phyloP scores from a whole-genome alignment of 2,888 invertebrate genomes.

The Vesta saturnalis region DNA sequence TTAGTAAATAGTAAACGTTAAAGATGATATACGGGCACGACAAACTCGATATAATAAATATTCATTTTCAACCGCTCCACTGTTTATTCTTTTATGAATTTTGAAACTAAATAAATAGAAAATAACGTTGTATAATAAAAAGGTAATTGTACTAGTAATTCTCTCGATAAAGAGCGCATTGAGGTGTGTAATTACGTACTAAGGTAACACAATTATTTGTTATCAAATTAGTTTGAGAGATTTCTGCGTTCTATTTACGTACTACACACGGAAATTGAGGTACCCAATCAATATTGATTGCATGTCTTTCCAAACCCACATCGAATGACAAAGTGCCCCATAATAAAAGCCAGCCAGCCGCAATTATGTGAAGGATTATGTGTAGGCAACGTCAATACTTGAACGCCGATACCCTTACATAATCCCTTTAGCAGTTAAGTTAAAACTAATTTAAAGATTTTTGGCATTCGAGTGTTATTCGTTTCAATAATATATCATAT shows the following conservation, averaged over 20 bases:
- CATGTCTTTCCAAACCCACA: slow-evolving; percentile 20
- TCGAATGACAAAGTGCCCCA: slow-evolving; percentile 21
- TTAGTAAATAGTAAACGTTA: no score
- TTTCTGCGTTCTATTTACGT: slow-evolving; percentile 15
- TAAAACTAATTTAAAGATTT: slow-evolving; percentile 1
- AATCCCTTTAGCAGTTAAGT: not conserved
- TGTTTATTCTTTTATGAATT: no score
- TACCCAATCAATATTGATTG: slow-evolving; percentile 32
- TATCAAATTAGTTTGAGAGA: slow-evolving; percentile 1
- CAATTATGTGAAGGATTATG: slow-evolving; percentile 18
- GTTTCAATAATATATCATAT: no score
- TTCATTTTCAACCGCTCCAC: no score
- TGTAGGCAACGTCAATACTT: not conserved
- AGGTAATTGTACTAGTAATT: no score
- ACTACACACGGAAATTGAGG: slow-evolving; percentile 28
- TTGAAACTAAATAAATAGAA: no score
- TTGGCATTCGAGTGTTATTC: no score
- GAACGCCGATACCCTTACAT: not conserved
- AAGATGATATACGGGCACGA: no score
- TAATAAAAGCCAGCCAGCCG: slow-evolving; percentile 21
- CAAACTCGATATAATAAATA: no score
- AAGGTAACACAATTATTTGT: not conserved
- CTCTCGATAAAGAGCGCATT: no score
- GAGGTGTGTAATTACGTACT: not conserved
- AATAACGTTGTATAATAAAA: no score